These are phyloP conservation scores for Lagria hirta DNA, from an alignment of 2,888 invertebrate species.

Conservation along the genomic window DNA sequence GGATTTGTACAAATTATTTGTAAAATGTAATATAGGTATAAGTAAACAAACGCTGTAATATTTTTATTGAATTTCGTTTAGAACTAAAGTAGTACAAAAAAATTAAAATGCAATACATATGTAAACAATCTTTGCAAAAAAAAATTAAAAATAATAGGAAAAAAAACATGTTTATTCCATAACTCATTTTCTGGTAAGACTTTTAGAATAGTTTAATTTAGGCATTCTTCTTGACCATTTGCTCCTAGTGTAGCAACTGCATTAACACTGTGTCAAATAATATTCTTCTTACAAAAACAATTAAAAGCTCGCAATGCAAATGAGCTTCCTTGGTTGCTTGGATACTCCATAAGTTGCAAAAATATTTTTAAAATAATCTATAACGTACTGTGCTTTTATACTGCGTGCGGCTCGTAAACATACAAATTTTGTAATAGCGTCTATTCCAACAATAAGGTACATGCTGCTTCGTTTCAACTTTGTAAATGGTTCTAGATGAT, in stretches of 20 bases:
- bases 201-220: slow-evolving; percentile 40
- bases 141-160: too few relatives aligned
- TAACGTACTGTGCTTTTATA: slow-evolving; percentile 30
- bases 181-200: slow-evolving; percentile 36
- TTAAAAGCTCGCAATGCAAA: slow-evolving; percentile 46
- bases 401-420: too few relatives aligned
- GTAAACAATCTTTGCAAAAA: too few relatives aligned
- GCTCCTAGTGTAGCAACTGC: slow-evolving; percentile 40
- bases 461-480: slow-evolving; percentile 39
- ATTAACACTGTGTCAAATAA: slow-evolving; percentile 34
- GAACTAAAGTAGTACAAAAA: too few relatives aligned
- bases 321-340: slow-evolving; percentile 46
- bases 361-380: slow-evolving; percentile 22
- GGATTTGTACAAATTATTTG: too few relatives aligned
- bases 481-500: slow-evolving; percentile 51
- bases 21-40: too few relatives aligned
- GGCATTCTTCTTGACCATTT: slow-evolving; percentile 46
- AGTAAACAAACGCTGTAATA: too few relatives aligned
- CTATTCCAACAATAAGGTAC: too few relatives aligned
- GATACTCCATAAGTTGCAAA: slow-evolving; percentile 34
- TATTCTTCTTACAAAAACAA: slow-evolving; percentile 40
- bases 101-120: too few relatives aligned
- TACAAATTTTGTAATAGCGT: too few relatives aligned
- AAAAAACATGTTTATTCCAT: slow-evolving; percentile 46
- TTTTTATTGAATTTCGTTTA: too few relatives aligned